phyloP scores from a whole-genome alignment of 2,888 invertebrate species.

The Lypha dubia region DNA sequence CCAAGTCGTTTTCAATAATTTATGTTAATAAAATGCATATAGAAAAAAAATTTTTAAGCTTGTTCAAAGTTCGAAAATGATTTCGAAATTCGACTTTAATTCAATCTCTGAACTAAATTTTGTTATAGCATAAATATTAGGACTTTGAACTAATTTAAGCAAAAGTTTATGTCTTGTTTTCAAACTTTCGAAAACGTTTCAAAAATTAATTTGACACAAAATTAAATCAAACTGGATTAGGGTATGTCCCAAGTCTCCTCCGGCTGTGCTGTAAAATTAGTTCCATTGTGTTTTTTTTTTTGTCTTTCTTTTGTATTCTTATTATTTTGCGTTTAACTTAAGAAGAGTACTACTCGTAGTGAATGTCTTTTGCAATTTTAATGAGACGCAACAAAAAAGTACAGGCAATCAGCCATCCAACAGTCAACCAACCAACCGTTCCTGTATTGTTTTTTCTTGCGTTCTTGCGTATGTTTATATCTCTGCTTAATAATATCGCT shows the following conservation, averaged over 20 bases:
- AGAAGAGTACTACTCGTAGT: constrained; percentile 55
- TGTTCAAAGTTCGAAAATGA: too few species aligned
- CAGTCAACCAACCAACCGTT: constrained; percentile 44
- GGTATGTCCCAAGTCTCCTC: background rate
- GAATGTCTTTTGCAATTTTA: constrained; percentile 72
- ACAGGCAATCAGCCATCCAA: constrained; percentile 40
- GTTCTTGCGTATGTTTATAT: constrained; percentile 28
- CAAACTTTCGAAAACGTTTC: too few species aligned
- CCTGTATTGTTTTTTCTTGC: constrained; percentile 14
- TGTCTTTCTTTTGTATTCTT: background rate
- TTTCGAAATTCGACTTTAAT: too few species aligned
- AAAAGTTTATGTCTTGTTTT: too few species aligned
- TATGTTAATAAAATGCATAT: too few species aligned
- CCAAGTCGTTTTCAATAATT: too few species aligned
- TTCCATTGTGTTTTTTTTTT: constrained; percentile 3
- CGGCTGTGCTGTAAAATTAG: too few species aligned
- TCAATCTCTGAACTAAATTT: too few species aligned
- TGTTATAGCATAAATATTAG: too few species aligned
- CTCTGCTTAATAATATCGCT: constrained; percentile 34
- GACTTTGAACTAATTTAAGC: too few species aligned
- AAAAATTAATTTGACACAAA: background rate
- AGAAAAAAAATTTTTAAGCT: too few species aligned
- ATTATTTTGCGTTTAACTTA: constrained; percentile 59
- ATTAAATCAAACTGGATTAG: background rate
- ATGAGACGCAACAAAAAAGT: constrained; percentile 61